These are phyloP conservation scores for Limnephilus marmoratus DNA, from an alignment of 2,888 invertebrate species.

Conservation along the genomic window DNA sequence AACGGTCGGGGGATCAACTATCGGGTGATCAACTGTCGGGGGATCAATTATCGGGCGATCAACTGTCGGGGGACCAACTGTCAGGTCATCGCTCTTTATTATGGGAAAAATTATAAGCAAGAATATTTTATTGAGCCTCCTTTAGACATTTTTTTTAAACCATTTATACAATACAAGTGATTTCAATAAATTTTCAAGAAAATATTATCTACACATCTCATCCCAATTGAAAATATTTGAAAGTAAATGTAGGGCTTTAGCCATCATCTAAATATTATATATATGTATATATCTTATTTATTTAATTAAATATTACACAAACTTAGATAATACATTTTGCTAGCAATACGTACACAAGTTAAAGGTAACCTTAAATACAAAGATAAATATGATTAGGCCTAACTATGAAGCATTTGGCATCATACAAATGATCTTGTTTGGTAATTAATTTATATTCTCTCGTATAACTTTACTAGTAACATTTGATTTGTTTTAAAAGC, in stretches of 20 bases:
- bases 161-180: neutral
- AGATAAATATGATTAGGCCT: neutral
- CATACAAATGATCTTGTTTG: neutral
- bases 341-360: neutral
- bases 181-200: neutral
- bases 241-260: neutral
- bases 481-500: too few relatives aligned
- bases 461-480: too few relatives aligned
- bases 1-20: too few relatives aligned
- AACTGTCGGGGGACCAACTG: too few relatives aligned
- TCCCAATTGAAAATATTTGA: neutral
- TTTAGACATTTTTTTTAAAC: neutral
- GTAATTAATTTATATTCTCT: too few relatives aligned
- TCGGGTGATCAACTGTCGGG: too few relatives aligned
- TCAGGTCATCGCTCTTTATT: too few relatives aligned
- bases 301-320: neutral
- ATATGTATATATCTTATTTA: neutral
- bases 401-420: neutral
- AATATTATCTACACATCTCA: neutral
- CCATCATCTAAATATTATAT: neutral
- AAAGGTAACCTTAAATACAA: neutral
- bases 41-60: too few relatives aligned
- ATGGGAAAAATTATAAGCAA: neutral
- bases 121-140: neutral
- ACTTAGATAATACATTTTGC: neutral